Conservation (phyloP, 2,888 invertebrate genomes). For the Drosophila kambysellisi region DNA sequence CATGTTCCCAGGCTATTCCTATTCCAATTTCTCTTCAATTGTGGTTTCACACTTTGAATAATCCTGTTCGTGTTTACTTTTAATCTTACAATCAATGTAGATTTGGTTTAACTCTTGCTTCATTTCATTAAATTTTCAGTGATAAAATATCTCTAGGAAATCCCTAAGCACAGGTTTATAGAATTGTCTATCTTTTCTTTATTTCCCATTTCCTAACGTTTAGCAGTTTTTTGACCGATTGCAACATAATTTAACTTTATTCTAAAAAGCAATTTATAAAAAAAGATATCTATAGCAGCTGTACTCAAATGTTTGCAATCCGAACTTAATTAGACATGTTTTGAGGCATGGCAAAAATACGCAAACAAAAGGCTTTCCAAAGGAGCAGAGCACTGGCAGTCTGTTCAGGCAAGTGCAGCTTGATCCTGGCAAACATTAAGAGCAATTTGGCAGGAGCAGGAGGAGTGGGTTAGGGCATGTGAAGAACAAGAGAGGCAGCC, state of each 20-base stretch:
- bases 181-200: background rate
- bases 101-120: background rate
- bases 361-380: background rate
- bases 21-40: background rate
- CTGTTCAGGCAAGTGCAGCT: background rate
- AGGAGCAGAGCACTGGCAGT: background rate
- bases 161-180: background rate
- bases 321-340: slow-evolving; percentile 47
- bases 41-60: background rate
- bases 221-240: background rate
- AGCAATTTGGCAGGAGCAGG: slow-evolving; percentile 26
- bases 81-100: background rate
- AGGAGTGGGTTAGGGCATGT: slow-evolving; percentile 12
- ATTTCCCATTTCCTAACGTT: background rate
- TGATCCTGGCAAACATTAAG: slow-evolving; percentile 29
- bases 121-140: background rate
- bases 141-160: background rate
- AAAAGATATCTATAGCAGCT: slow-evolving; percentile 3
- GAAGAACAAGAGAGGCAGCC: slow-evolving; percentile 9
- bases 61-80: background rate
- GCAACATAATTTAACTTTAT: background rate
- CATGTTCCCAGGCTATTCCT: background rate
- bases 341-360: background rate
- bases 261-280: background rate
- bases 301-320: slow-evolving; percentile 29